Evolutionary conservation across 2,888 invertebrate genomes (phyloP).

Genomic region (Eupelmus urozonus): DNA sequence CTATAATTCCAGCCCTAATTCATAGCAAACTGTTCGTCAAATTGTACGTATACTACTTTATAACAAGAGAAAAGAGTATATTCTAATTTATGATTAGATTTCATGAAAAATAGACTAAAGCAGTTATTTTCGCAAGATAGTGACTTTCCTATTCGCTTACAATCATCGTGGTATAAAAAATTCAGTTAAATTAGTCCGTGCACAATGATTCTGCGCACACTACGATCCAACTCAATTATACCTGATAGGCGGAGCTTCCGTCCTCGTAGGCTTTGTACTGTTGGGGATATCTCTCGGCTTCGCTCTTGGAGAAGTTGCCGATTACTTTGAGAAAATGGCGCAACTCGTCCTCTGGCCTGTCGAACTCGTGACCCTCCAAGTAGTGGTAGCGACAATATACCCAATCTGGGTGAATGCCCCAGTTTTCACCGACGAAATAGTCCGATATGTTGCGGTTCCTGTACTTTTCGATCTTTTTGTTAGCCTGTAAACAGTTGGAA

Average conservation of each 20-base stretch:
- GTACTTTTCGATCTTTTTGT: conserved; percentile 86
- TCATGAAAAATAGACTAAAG: too few relatives aligned
- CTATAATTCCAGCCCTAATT: too few relatives aligned
- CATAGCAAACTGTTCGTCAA: too few relatives aligned
- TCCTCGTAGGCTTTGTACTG: conserved; percentile 79
- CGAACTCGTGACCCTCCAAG: conserved; percentile 86
- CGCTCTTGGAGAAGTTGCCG: conserved; percentile 64
- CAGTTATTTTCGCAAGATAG: too few relatives aligned
- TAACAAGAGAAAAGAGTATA: too few relatives aligned
- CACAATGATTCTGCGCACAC: too few relatives aligned
- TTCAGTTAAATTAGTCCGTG: too few relatives aligned
- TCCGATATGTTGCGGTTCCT: conserved; percentile 85
- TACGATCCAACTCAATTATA: too few relatives aligned
- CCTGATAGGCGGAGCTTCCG: neutral
- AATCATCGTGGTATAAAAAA: too few relatives aligned
- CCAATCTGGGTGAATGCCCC: conserved; percentile 92
- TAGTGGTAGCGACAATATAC: conserved; percentile 93
- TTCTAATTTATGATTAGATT: too few relatives aligned
- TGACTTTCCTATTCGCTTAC: too few relatives aligned
- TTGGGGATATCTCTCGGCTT: conserved; percentile 81
- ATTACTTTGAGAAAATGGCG: conserved; percentile 83
- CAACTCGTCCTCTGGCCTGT: conserved; percentile 86
- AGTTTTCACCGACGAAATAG: conserved; percentile 86
- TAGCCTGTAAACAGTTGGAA: conserved; percentile 82
- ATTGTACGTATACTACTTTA: too few relatives aligned